phyloP scores from a whole-genome alignment of 1,140 invertebrate species.

The Caenorhabditis elegans region DNA sequence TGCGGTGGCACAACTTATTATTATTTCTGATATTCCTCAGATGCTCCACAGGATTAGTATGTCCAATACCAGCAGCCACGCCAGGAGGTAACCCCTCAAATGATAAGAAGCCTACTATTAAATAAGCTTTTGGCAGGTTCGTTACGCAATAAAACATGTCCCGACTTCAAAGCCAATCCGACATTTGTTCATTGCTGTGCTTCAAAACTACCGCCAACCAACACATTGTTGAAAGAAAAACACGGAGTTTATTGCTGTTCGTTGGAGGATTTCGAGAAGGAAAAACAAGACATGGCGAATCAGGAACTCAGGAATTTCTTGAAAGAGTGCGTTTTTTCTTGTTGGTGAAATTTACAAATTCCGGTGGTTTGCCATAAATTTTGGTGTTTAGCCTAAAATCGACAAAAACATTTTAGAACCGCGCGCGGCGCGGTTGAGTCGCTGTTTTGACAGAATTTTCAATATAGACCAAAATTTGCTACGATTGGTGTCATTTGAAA shows the following conservation, averaged over 20 bases:
- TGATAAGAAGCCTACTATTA: too few relatives aligned
- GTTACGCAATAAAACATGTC: slow-evolving; percentile 26
- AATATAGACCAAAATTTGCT: too few relatives aligned
- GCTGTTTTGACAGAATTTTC: too few relatives aligned
- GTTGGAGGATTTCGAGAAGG: slow-evolving; percentile 24
- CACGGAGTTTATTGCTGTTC: slow-evolving; percentile 34
- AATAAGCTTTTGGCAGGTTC: background rate
- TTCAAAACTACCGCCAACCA: slow-evolving; percentile 36
- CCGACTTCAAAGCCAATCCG: slow-evolving; percentile 31
- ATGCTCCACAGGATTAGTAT: background rate
- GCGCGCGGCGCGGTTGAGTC: too few relatives aligned
- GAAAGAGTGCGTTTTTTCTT: slow-evolving; percentile 23
- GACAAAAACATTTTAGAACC: too few relatives aligned
- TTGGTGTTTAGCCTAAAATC: too few relatives aligned
- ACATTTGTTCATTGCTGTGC: slow-evolving; percentile 24
- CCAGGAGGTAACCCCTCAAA: slow-evolving; percentile 21
- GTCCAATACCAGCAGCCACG: background rate
- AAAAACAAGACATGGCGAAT: slow-evolving; percentile 31
- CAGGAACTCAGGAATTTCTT: slow-evolving; percentile 27
- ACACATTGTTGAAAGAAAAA: background rate
- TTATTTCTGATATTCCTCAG: background rate
- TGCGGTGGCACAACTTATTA: background rate
- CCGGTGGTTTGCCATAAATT: too few relatives aligned
- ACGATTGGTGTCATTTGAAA: too few relatives aligned
- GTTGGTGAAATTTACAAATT: too few relatives aligned